Conservation (phyloP, 2,113 vertebrate genomes). For the Anguilla japonica region DNA sequence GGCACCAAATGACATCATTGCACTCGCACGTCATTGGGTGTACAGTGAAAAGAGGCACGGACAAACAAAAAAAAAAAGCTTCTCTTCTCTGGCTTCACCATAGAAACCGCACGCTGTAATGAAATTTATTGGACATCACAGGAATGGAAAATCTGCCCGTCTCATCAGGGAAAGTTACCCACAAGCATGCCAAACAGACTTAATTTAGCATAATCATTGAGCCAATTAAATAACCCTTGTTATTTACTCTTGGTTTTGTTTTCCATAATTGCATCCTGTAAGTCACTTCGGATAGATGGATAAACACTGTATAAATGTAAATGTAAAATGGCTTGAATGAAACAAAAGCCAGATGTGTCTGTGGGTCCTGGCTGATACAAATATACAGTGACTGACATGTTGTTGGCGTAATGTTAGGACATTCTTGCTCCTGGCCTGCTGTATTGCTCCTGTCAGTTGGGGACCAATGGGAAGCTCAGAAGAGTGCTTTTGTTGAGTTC, state of each 20-base stretch:
- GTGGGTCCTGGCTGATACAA: neutral
- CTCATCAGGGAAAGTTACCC: no score
- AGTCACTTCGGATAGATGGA: neutral
- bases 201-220: neutral
- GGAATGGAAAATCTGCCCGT: neutral
- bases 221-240: neutral
- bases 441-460: neutral
- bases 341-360: neutral
- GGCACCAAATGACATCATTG: neutral
- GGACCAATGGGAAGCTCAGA: neutral
- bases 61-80: neutral
- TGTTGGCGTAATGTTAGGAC: neutral
- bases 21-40: neutral
- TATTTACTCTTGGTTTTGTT: neutral
- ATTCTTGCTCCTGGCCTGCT: neutral
- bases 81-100: neutral
- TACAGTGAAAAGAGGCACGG: neutral
- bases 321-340: neutral
- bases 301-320: neutral
- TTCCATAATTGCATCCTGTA: neutral
- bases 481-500: neutral
- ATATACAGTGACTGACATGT: neutral
- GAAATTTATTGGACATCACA: neutral
- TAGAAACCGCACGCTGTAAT: neutral
- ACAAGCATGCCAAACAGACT: neutral